Evolutionary conservation across 2,888 invertebrate species (phyloP), one percentile per base, ranked within the genome.

Genomic region (Athalia rosae): DNA sequence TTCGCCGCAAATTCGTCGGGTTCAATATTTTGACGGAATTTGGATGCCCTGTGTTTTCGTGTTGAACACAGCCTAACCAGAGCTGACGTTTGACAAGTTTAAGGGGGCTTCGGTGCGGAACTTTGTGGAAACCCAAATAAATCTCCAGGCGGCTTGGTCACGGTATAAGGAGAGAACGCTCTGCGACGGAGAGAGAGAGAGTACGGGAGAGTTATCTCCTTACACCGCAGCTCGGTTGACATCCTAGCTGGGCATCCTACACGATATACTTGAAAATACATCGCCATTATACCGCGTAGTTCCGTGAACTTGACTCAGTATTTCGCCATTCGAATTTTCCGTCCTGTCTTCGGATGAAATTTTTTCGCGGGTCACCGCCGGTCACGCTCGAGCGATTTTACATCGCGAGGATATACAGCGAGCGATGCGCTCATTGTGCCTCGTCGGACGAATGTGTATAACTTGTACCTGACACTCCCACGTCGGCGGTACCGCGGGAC

Each of bases 51-150:
- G 58, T 71, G 71, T 71, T 71, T 71, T 71, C 56, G 56, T 58
- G 58, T 58, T 58, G 11, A 58, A 43, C 45, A 58, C 56, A 71
- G 69, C 9, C 71, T 71, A 15, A 45, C 58, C 71, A 15, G 71
- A 71, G 58, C 71, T 43, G 56, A 56, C 71, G 71, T 58, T 71
- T 71, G 13, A 71, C 71, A 45, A 71, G 43, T 43, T 56, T 58
- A 43, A 58, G 58, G 71, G 56, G 50, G 58, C 56, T 56, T 15
- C 11, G 28, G 9, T 13, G 56, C 13, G 15, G 41, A 71, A 71
- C 71, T 71, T 71, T 69, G 28, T 50, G 73, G 73, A 76, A 69
- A 79, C 77, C 80, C 79, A 81, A 82, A 85, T 85, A 86, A 85
- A 85, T 85, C 85, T 66, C 71, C 76, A 79, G 79, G 78, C 78